Conservation (phyloP, 2,113 vertebrate species). For the Calidris pygmaea region DNA sequence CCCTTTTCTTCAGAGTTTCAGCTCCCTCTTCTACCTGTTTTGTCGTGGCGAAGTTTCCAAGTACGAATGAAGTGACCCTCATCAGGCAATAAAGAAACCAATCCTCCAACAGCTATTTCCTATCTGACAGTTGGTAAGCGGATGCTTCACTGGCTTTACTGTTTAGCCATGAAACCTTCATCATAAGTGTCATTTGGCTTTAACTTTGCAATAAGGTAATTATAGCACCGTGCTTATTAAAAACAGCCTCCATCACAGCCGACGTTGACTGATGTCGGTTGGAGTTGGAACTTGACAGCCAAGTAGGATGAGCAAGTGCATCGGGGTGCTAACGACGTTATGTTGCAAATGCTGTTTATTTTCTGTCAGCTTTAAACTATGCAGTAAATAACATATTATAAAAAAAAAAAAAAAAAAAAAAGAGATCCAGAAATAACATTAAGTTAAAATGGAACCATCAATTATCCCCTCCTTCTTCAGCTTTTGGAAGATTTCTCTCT, state of each 20-base stretch:
- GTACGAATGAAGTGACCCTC: constrained; percentile 47
- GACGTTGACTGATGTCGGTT: constrained; percentile 73
- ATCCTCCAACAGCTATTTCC: constrained; percentile 34
- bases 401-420: too few species aligned
- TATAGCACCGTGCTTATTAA: constrained; percentile 68
- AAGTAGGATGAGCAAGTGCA: constrained; percentile 71
- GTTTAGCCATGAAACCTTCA: constrained; percentile 68
- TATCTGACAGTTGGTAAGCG: constrained; percentile 36
- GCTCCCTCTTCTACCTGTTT: not conserved
- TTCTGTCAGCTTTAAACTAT: constrained; percentile 73
- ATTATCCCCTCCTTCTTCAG: constrained; percentile 68
- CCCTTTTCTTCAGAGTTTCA: not conserved
- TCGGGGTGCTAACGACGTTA: constrained; percentile 66
- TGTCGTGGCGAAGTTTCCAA: constrained; percentile 5
- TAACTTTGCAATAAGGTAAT: constrained; percentile 70
- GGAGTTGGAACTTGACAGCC: constrained; percentile 67
- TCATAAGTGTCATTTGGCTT: constrained; percentile 67
- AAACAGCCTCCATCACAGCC: constrained; percentile 52
- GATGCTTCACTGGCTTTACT: constrained; percentile 55
- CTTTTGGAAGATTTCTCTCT: constrained; percentile 28
- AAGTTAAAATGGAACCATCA: constrained; percentile 76
- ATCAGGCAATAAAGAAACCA: constrained; percentile 21
- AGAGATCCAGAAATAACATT: constrained; percentile 74
- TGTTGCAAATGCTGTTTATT: constrained; percentile 79
- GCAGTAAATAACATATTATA: constrained; percentile 80